phyloP scores from a whole-genome alignment of 2,113 vertebrate species.

The Ophthalmolycus amberensis region DNA sequence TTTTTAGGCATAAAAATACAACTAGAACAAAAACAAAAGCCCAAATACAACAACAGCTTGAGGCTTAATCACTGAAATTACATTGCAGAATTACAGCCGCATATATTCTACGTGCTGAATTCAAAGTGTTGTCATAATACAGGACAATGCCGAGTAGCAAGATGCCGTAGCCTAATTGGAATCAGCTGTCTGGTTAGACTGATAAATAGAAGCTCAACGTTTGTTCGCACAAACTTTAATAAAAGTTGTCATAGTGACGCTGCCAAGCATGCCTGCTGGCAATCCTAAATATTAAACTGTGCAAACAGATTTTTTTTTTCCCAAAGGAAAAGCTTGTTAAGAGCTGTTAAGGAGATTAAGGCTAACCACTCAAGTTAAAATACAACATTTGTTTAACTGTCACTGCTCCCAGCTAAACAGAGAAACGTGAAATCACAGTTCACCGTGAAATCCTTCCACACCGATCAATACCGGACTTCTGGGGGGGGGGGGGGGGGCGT shows the following conservation, averaged over 20 bases:
- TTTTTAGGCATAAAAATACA: constrained; percentile 38
- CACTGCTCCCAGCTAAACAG: constrained; percentile 36
- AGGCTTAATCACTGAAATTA: constrained; percentile 60
- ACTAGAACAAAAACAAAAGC: constrained; percentile 9
- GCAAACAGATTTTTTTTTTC: constrained; percentile 29
- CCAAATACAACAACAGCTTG: constrained; percentile 44
- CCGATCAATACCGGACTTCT: constrained; percentile 68
- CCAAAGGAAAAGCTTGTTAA: constrained; percentile 44
- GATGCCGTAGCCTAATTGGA: constrained; percentile 39
- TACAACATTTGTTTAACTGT: constrained; percentile 57
- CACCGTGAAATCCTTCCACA: constrained; percentile 51
- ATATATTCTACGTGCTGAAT: constrained; percentile 34
- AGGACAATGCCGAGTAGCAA: constrained; percentile 15
- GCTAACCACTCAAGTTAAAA: constrained; percentile 42
- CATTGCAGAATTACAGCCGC: constrained; percentile 34
- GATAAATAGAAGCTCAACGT: constrained; percentile 54
- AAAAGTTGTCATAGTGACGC: constrained; percentile 37
- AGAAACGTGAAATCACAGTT: constrained; percentile 40
- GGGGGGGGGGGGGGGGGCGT: constrained; percentile 24
- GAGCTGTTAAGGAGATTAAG: constrained; percentile 50
- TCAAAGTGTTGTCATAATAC: constrained; percentile 39
- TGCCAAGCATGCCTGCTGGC: constrained; percentile 36
- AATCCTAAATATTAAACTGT: constrained; percentile 27
- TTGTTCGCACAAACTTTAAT: constrained; percentile 46
- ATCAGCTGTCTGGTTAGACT: constrained; percentile 50